Conservation (phyloP, 2,888 invertebrate species). For the Scaptomyza polygonia region DNA sequence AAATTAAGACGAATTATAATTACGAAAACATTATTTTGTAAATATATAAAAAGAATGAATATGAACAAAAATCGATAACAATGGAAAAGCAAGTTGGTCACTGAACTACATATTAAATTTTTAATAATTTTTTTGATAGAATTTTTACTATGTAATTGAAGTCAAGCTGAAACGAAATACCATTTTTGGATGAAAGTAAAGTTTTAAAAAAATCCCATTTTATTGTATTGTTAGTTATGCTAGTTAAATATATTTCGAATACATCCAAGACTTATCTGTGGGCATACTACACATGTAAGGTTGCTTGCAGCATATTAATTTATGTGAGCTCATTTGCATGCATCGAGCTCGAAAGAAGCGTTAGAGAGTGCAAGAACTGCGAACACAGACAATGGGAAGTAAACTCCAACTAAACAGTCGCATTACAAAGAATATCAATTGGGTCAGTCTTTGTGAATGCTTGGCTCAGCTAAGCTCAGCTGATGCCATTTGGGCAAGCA, state of each 20-base stretch:
- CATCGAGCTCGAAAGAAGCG: slow-evolving; percentile 2
- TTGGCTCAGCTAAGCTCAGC: slow-evolving; percentile 11
- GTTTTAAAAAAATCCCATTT: not conserved
- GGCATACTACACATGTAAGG: slow-evolving; percentile 5
- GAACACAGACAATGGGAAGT: slow-evolving; percentile 23
- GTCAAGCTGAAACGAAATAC: not conserved
- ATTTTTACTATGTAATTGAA: not conserved
- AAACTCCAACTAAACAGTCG: slow-evolving; percentile 20
- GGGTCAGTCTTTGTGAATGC: slow-evolving; percentile 30
- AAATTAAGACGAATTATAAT: not conserved
- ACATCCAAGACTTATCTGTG: not conserved
- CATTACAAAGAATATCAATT: slow-evolving; percentile 21
- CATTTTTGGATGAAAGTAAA: not conserved
- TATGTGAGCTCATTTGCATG: slow-evolving; percentile 43
- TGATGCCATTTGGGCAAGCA: slow-evolving; percentile 19
- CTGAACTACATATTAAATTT: not conserved
- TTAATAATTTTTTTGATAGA: not conserved
- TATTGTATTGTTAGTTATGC: not conserved
- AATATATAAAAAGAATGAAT: not conserved
- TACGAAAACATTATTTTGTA: not conserved
- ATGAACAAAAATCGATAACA: not conserved
- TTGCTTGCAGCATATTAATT: slow-evolving; percentile 42
- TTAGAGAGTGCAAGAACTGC: not conserved
- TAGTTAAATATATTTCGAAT: not conserved
- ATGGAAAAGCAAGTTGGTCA: not conserved